A percentile compares a stretch with the other conserved stretches of the same genome.
Conservation (phyloP, 1,140 invertebrate genomes). For the Zelostemma sp. region DNA sequence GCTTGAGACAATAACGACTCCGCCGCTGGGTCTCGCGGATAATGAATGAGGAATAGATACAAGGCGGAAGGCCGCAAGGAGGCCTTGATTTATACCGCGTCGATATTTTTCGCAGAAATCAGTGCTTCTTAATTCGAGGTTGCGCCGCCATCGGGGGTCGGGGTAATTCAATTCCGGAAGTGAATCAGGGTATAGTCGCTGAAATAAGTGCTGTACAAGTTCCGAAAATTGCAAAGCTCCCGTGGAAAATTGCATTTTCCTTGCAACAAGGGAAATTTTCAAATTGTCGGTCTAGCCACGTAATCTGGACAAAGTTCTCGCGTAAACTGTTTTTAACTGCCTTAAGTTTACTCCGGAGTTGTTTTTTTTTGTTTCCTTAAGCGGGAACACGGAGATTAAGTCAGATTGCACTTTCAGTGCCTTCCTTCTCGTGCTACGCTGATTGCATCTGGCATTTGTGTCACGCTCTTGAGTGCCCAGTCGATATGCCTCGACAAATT, state of each 20-base stretch:
- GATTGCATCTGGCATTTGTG: slow-evolving; percentile 72
- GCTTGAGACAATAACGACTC: slow-evolving; percentile 42
- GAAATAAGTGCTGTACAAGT: slow-evolving; percentile 49
- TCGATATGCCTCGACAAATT: slow-evolving; percentile 69
- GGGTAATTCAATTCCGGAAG: slow-evolving; percentile 65
- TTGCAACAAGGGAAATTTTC: background rate
- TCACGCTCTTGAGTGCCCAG: slow-evolving; percentile 69
- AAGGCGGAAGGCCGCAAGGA: slow-evolving; percentile 58
- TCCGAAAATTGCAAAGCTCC: background rate
- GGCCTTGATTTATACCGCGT: slow-evolving; percentile 66
- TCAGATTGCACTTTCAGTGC: slow-evolving; percentile 56
- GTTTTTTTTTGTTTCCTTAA: slow-evolving; percentile 22
- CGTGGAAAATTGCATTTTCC: background rate
- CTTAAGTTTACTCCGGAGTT: background rate
- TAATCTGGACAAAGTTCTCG: slow-evolving; percentile 4
- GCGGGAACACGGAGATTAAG: slow-evolving; percentile 52
- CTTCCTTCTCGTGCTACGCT: slow-evolving; percentile 50
- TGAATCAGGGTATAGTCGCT: slow-evolving; percentile 63
- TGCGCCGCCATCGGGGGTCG: slow-evolving; percentile 47
- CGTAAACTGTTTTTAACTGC: slow-evolving; percentile 2
- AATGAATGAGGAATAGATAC: slow-evolving; percentile 51
- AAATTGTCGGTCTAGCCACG: background rate
- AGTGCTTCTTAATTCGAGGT: slow-evolving; percentile 69
- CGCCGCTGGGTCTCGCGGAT: slow-evolving; percentile 45
- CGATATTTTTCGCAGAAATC: slow-evolving; percentile 68